Evolutionary conservation across 2,797 vertebrate species (phyloP), one percentile per base, ranked within the genome.

Genomic region (Limnodromus scolopaceus): DNA sequence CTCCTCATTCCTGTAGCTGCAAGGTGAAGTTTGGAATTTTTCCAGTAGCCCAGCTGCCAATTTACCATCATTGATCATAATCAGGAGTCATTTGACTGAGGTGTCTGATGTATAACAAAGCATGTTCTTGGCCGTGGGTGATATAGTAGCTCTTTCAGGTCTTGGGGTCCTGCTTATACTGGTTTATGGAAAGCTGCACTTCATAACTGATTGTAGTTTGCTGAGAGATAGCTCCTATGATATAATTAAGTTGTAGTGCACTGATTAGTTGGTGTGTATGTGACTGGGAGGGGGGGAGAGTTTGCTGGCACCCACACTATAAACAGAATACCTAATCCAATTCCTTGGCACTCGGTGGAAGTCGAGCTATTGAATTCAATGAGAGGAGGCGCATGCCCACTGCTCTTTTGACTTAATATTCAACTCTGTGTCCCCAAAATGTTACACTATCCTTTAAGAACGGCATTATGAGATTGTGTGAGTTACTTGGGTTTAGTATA

Each of bases 11-110:
- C 95, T 95, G 83, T 77, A 80, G 87, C 93, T 98, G 97, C 72
- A 96, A 98, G 98, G 97, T 98, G 95, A 97, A 93, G 65, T 84
- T 81, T 98, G 98, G 97, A 97, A 55, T 66, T 84, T 27, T 61
- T 98, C 96, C 97, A 98, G 96, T 49, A 89, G 78, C 68, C 24
- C 2, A 5, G n/a, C 76, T 96, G 97, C 97, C 97, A 95, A 83
- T 91, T 79, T 69, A 45, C 85, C 79, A 54, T 94, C 96, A 60
- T 25, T 74, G 94, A 94, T 98, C 58, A 46, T 70, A 87, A 95
- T 97, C 96, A 82, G 89, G 68, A 92, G 48, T 60, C 34, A 1
- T 93, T 82, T 96, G 96, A 94, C 94, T 90, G 92, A 94, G 93
- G 68, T 96, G 89, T 92, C 91, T 69, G 86, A 87, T 55, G 13